Conservation (phyloP, 2,888 invertebrate genomes). For the Eupeodes luniger region DNA sequence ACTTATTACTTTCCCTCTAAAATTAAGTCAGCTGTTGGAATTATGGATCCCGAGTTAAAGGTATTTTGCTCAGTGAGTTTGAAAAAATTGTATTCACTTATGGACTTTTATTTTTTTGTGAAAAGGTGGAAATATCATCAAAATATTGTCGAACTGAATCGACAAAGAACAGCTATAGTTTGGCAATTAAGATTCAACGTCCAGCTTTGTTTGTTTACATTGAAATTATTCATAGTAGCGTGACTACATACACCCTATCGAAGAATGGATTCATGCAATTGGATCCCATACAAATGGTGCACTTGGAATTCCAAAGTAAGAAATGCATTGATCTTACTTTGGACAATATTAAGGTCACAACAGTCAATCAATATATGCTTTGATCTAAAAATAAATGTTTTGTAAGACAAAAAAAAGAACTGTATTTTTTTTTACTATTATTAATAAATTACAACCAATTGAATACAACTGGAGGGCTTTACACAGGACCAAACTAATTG, state of each 20-base stretch:
- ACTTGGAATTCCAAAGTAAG: slow-evolving; percentile 79
- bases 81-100: neutral
- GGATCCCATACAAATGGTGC: slow-evolving; percentile 80
- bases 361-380: slow-evolving; percentile 82
- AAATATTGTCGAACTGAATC: slow-evolving; percentile 77
- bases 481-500: too few relatives aligned
- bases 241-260: slow-evolving; percentile 80
- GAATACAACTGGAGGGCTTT: too few relatives aligned
- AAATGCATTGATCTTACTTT: slow-evolving; percentile 78
- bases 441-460: neutral
- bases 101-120: neutral
- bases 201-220: slow-evolving; percentile 83
- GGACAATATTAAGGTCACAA: slow-evolving; percentile 80
- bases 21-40: slow-evolving; percentile 85
- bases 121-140: slow-evolving; percentile 80
- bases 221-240: slow-evolving; percentile 79
- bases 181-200: slow-evolving; percentile 80
- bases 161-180: slow-evolving; percentile 78
- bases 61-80: slow-evolving; percentile 81
- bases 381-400: slow-evolving; percentile 7
- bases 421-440: neutral
- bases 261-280: slow-evolving; percentile 83
- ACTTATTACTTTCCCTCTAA: slow-evolving; percentile 89
- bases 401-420: neutral
- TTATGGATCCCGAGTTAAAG: slow-evolving; percentile 85